Percentiles rank a stretch among this genome's conserved stretches.
These are phyloP conservation scores for Phyllotreta striolata DNA, from an alignment of 2,888 invertebrate species.

Conservation along the genomic window DNA sequence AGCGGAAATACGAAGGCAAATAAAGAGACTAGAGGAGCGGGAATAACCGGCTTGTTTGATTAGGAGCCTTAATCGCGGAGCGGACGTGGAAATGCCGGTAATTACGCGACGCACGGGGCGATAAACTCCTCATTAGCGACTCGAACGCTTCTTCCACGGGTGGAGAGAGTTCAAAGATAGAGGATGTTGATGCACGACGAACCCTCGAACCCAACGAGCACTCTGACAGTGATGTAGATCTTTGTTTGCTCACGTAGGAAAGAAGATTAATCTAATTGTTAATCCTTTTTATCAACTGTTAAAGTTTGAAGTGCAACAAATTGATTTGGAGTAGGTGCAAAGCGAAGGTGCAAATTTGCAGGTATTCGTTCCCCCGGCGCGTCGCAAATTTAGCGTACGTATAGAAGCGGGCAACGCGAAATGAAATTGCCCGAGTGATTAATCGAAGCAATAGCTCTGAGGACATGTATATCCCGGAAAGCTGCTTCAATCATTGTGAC, in stretches of 20 bases:
- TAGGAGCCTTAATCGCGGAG: constrained; percentile 51
- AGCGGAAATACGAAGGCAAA: constrained; percentile 39
- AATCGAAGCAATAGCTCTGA: constrained; percentile 59
- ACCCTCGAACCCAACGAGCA: not conserved
- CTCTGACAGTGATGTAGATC: not conserved
- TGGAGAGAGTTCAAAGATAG: constrained; percentile 3
- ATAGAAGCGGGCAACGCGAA: constrained; percentile 51
- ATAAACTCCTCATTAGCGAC: constrained; percentile 55
- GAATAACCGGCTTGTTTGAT: constrained; percentile 30
- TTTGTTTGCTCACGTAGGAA: not conserved
- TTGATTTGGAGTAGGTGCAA: constrained; percentile 22
- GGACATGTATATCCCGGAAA: constrained; percentile 59
- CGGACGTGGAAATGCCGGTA: constrained; percentile 54
- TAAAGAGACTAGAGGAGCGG: constrained; percentile 34
- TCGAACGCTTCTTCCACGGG: constrained; percentile 25
- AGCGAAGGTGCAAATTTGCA: constrained; percentile 33
- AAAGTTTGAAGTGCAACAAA: constrained; percentile 10
- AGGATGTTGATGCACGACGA: constrained; percentile 12
- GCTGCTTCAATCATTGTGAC: constrained; percentile 60
- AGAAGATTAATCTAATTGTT: not conserved
- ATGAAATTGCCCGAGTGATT: constrained; percentile 59
- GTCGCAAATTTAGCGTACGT: constrained; percentile 33
- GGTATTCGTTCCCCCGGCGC: constrained; percentile 25
- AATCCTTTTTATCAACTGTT: no score
- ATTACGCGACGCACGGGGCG: constrained; percentile 51